These are phyloP conservation scores for Himalopsyche japonica DNA, from an alignment of 2,888 invertebrate genomes.

Conservation along the genomic window DNA sequence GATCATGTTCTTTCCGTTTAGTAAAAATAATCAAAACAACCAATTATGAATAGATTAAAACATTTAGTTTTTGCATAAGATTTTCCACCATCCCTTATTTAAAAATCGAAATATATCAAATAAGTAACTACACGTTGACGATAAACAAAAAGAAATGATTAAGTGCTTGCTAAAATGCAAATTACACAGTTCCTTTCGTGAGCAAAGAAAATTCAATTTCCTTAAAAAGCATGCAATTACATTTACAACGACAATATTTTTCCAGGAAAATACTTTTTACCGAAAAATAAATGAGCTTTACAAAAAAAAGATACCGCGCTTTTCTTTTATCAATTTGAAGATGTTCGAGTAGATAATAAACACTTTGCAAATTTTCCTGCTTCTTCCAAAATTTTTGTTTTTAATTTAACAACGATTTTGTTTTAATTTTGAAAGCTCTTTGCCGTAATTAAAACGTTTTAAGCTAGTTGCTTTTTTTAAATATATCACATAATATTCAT, in stretches of 20 bases:
- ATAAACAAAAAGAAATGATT: neutral
- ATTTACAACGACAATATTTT: neutral
- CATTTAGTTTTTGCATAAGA: no score
- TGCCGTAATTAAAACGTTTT: no score
- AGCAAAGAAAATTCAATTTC: neutral
- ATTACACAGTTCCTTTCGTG: neutral
- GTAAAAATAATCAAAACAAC: no score
- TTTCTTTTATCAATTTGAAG: neutral
- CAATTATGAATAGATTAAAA: no score
- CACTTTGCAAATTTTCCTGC: neutral
- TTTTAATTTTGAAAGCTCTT: neutral
- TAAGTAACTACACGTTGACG: no score
- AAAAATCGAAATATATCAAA: no score
- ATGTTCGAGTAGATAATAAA: neutral
- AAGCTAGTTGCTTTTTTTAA: no score
- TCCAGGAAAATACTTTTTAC: neutral
- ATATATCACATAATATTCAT: no score
- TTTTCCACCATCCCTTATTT: no score
- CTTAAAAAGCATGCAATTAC: neutral
- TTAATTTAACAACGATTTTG: neutral
- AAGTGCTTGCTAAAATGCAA: neutral
- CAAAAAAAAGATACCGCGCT: neutral
- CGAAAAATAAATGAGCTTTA: neutral
- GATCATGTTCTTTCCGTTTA: no score
- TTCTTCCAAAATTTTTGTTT: neutral